These are phyloP conservation scores for Drosophila demipolita DNA, from an alignment of 2,888 invertebrate species.

Conservation along the genomic window DNA sequence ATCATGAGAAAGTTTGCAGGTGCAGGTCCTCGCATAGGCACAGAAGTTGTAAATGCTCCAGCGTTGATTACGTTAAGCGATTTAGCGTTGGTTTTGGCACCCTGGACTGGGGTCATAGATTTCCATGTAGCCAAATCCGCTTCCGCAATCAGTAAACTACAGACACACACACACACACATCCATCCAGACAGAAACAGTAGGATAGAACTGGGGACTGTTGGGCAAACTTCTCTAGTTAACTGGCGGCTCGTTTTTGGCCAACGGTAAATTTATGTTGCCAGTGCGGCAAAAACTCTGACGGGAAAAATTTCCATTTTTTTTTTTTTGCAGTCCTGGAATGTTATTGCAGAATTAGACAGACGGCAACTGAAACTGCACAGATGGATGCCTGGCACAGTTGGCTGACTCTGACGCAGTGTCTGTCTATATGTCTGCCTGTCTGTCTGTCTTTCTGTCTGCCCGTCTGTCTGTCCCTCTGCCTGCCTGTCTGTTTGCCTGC, in stretches of 20 bases:
- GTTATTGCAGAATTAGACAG: constrained; percentile 77
- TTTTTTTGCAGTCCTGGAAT: constrained; percentile 32
- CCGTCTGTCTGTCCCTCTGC: constrained; percentile 8
- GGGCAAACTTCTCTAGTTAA: constrained; percentile 64
- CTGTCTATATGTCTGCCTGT: constrained; percentile 22
- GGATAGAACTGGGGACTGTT: not conserved
- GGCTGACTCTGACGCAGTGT: constrained; percentile 69
- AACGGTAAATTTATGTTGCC: constrained; percentile 77
- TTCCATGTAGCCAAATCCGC: constrained; percentile 77
- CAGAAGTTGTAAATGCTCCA: constrained; percentile 44
- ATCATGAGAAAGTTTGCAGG: constrained; percentile 74
- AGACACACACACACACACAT: constrained; percentile 38
- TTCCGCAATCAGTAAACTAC: constrained; percentile 80
- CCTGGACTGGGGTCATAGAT: constrained; percentile 57
- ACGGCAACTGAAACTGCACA: constrained; percentile 72
- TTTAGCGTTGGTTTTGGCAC: constrained; percentile 56
- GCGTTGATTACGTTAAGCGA: constrained; percentile 73
- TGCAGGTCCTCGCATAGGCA: constrained; percentile 29
- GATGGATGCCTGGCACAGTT: constrained; percentile 79
- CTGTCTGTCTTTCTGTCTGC: constrained; percentile 8
- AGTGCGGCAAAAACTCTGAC: constrained; percentile 66
- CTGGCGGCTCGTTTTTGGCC: constrained; percentile 76
- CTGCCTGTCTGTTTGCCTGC: constrained; percentile 14
- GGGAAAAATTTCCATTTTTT: constrained; percentile 55
- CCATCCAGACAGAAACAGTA: not conserved